These are phyloP conservation scores for Porites australiensis DNA, from an alignment of 64 coral and sea anemone genomes.

Conservation along the genomic window DNA sequence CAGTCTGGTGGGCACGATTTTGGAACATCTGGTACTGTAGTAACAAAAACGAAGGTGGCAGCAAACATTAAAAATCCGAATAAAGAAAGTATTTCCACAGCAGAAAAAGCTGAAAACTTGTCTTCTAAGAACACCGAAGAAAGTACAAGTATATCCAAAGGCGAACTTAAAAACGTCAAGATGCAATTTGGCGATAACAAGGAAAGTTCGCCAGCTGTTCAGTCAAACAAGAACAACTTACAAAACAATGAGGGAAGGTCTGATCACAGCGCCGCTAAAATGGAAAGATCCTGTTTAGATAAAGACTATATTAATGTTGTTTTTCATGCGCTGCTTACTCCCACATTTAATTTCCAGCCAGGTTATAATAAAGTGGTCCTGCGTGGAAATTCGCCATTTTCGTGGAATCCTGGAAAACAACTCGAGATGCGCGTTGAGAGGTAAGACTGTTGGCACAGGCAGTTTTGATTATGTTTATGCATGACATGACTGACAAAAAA, in stretches of 20 bases:
- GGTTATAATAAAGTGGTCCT: neutral
- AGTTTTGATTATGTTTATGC: neutral
- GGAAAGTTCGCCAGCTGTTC: no score
- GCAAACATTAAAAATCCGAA: accelerated
- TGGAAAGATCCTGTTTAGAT: neutral
- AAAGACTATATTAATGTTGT: neutral
- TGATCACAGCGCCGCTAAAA: neutral
- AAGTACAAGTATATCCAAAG: no score
- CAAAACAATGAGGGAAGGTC: neutral
- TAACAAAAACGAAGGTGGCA: neutral
- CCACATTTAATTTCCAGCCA: neutral
- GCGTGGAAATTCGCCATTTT: neutral
- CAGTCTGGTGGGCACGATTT: neutral
- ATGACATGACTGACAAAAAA: neutral
- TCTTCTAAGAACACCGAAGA: no score
- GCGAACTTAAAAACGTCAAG: no score
- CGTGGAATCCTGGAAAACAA: neutral
- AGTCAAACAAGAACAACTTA: accelerated
- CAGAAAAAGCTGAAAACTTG: no score
- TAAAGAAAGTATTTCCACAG: no score
- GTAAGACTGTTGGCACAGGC: neutral
- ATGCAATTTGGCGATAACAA: no score
- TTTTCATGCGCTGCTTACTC: conserved; percentile 20
- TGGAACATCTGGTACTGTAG: no score
- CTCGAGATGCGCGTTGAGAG: neutral